phyloP scores from a whole-genome alignment of 2,888 invertebrate species.

The Diarsia brunnea region DNA sequence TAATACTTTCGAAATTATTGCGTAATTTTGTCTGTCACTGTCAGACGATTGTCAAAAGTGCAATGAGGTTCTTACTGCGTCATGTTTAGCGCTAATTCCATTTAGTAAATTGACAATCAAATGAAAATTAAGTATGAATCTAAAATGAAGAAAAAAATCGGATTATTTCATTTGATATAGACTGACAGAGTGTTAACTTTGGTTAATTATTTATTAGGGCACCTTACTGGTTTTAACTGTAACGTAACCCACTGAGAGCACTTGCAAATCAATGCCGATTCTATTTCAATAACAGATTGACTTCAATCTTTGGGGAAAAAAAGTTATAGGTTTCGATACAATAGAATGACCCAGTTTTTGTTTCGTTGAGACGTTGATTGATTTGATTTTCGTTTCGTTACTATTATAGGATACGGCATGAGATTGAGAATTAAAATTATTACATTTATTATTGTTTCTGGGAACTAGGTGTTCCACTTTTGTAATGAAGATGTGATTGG shows the following conservation, averaged over 20 bases:
- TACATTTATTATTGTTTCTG: slow-evolving; percentile 32
- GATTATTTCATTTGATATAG: slow-evolving; percentile 31
- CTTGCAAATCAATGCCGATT: slow-evolving; percentile 54
- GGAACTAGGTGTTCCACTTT: slow-evolving; percentile 35
- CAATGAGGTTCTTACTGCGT: not conserved
- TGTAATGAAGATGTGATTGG: not conserved
- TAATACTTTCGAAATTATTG: not conserved
- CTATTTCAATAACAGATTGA: slow-evolving; percentile 64
- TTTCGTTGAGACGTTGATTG: slow-evolving; percentile 52
- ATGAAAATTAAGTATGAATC: not conserved
- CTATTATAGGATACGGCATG: slow-evolving; percentile 34
- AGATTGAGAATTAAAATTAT: slow-evolving; percentile 32
- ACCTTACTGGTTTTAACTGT: slow-evolving; percentile 55
- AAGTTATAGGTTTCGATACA: slow-evolving; percentile 47
- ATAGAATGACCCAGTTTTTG: slow-evolving; percentile 57
- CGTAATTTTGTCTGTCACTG: not conserved
- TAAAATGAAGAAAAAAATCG: slow-evolving; percentile 1
- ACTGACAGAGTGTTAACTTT: slow-evolving; percentile 22
- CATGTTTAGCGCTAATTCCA: not conserved
- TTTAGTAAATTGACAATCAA: not conserved
- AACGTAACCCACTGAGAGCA: slow-evolving; percentile 48
- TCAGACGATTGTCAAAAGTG: slow-evolving; percentile 2
- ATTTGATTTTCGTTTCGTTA: slow-evolving; percentile 46
- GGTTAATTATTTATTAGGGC: slow-evolving; percentile 31
- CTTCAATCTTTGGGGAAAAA: slow-evolving; percentile 43